Evolutionary conservation across 2,797 vertebrate species (phyloP), one percentile per base, ranked within the genome.

Genomic region (Enteromius anoplus): DNA sequence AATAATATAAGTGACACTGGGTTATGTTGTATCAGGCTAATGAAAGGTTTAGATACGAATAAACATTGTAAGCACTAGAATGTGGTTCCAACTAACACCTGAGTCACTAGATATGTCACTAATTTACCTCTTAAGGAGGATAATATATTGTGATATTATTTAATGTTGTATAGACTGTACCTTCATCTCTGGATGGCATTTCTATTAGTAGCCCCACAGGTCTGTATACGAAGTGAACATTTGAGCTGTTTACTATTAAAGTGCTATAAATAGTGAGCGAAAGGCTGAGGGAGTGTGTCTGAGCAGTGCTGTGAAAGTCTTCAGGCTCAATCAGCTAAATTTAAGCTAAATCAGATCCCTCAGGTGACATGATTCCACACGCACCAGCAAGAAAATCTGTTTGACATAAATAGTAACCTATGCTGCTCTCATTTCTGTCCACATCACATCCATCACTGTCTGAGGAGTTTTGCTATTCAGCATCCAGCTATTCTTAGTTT

Each of bases 371-470:
- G 49, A 23, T 82, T 82, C 68, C 55, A 71, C 65, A 78, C 15
- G 72, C 65, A 55, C 73, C 51, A 42, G 19, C 51, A 66, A 75
- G 80, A 55, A 76, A 37, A 53, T 80, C 37, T 26, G 34, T 73
- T 68, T 14, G 17, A 78, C 69, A 79, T 65, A 82, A 81, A 82
- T 77, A 86, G 71, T 55, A 68, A 64, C 64, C 34, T 53, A 66
- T 53, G 77, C 21, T 49, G 51, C 78, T 81, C 51, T 75, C 42
- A 32, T 80, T 70, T 51, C 53, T 34, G 62, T n/a, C 53, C 53
- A 9, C 29, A 75, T 29, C 19, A 60, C 34, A 68, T 51, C 51
- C 23, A n/a, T 58, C 73, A 64, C 42, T 70, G 65, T 79, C 51
- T 68, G 37, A 7, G 10, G 5, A 60, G 40, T 34, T 64, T 47